Percentiles rank a stretch among this genome's conserved stretches.
Evolutionary conservation across 2,888 invertebrate genomes (phyloP).

Genomic region (Metalampra italica): DNA sequence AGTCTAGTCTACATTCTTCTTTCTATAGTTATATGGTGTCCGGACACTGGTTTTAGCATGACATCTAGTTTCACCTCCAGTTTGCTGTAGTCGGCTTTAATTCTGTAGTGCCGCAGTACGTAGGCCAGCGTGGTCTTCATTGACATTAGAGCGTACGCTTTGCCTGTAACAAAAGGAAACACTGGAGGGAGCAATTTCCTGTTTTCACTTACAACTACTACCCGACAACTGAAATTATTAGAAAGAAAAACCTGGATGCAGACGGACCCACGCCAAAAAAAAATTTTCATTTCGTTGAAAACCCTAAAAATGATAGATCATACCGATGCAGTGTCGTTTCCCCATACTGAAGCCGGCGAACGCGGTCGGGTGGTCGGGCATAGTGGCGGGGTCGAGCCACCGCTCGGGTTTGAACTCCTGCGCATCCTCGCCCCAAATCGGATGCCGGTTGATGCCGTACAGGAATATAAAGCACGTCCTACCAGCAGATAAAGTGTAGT

Average conservation of each 20-base stretch:
- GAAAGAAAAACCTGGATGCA: no score
- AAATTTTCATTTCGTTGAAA: no score
- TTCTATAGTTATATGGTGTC: slow-evolving; percentile 39
- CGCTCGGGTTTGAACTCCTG: slow-evolving; percentile 49
- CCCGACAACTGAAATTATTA: no score
- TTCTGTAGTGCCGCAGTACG: slow-evolving; percentile 37
- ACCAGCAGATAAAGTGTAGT: slow-evolving; percentile 43
- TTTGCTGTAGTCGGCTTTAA: slow-evolving; percentile 40
- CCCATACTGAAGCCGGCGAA: slow-evolving; percentile 51
- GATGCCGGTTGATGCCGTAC: slow-evolving; percentile 44
- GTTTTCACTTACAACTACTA: no score
- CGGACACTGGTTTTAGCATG: slow-evolving; percentile 46
- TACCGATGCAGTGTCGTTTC: slow-evolving; percentile 50
- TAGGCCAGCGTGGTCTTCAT: slow-evolving; percentile 53
- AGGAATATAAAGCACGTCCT: slow-evolving; percentile 40
- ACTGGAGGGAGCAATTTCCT: no score
- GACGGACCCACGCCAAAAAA: no score
- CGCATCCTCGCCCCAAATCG: slow-evolving; percentile 46
- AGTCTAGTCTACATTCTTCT: slow-evolving; percentile 8
- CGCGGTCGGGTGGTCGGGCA: slow-evolving; percentile 39
- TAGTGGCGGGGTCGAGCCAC: slow-evolving; percentile 38
- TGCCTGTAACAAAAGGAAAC: slow-evolving; percentile 33
- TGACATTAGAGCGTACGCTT: slow-evolving; percentile 51
- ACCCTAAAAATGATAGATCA: neutral
- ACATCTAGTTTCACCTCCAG: slow-evolving; percentile 42